A percentile compares a stretch with the other conserved stretches of the same genome.
Evolutionary conservation across 2,113 vertebrate species (phyloP).

Genomic region (Penelope pileata): DNA sequence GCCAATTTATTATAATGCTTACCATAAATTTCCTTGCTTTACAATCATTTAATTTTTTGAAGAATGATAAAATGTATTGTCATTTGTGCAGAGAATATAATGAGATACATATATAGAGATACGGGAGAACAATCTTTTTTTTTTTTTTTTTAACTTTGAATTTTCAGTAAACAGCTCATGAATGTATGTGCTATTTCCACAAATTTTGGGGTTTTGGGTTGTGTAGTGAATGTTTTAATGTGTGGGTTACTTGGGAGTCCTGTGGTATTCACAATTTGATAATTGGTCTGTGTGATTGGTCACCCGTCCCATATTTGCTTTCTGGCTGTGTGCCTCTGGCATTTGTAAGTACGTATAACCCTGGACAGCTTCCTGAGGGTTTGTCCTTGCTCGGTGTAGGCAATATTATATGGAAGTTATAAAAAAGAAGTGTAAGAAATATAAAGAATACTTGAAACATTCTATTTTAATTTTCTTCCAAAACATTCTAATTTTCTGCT

Average conservation of each 20-base stretch:
- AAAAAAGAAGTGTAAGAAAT: not conserved
- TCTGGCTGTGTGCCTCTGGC: not conserved
- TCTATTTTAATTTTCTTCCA: not conserved
- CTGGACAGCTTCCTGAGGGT: not conserved
- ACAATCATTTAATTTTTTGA: not conserved
- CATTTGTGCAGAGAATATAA: not conserved
- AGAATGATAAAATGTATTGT: not conserved
- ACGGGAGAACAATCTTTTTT: not conserved
- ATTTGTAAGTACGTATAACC: not conserved
- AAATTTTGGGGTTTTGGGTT: not conserved
- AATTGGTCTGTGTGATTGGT: not conserved
- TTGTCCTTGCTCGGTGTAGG: not conserved
- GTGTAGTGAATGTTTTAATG: not conserved
- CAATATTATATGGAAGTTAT: not conserved
- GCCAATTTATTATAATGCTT: not conserved
- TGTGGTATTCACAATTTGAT: not conserved
- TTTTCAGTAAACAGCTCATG: not conserved
- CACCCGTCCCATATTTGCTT: not conserved
- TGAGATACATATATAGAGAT: rapidly evolving
- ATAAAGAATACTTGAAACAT: constrained; percentile 13
- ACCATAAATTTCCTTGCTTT: not conserved
- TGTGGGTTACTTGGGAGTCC: not conserved
- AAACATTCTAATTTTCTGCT: constrained; percentile 40
- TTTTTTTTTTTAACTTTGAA: not conserved
- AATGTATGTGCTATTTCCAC: not conserved